Percentiles rank a stretch among this genome's conserved stretches.
Conservation (phyloP, 2,888 invertebrate genomes). For the Xestia xanthographa region DNA sequence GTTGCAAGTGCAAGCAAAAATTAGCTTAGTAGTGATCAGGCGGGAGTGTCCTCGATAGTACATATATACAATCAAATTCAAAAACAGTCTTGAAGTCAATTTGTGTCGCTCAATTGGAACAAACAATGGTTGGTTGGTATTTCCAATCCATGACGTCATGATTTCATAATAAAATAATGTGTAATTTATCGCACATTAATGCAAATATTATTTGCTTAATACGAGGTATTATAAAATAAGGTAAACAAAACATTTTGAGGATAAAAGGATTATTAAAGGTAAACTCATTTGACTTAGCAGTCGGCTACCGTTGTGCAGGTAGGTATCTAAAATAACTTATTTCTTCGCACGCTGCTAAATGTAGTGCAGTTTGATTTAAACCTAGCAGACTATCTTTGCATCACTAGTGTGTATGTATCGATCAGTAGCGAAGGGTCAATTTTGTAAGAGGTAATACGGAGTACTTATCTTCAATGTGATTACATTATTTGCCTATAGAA, state of each 20-base stretch:
- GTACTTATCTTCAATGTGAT: too few species aligned
- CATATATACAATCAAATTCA: not conserved
- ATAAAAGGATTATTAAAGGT: not conserved
- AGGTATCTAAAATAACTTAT: not conserved
- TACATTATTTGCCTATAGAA: too few species aligned
- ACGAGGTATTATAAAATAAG: conserved; percentile 5
- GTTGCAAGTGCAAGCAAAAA: too few species aligned
- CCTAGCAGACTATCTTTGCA: conserved; percentile 5
- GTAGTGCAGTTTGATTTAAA: conserved; percentile 8
- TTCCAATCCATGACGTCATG: not conserved
- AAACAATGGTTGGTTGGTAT: conserved; percentile 5
- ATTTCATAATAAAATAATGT: not conserved
- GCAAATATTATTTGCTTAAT: conserved; percentile 6
- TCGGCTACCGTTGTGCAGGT: too few species aligned
- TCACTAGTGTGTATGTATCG: too few species aligned
- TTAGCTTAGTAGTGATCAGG: too few species aligned
- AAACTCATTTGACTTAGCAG: not conserved
- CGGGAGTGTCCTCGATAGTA: too few species aligned
- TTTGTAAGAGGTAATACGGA: too few species aligned
- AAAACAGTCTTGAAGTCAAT: not conserved
- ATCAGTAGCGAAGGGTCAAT: too few species aligned
- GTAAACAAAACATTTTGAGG: conserved; percentile 6
- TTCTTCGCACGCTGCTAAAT: conserved; percentile 1
- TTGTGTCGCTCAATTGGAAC: not conserved
- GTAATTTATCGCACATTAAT: not conserved